phyloP scores from a whole-genome alignment of 2,888 invertebrate species.

The Pammene fasciana region DNA sequence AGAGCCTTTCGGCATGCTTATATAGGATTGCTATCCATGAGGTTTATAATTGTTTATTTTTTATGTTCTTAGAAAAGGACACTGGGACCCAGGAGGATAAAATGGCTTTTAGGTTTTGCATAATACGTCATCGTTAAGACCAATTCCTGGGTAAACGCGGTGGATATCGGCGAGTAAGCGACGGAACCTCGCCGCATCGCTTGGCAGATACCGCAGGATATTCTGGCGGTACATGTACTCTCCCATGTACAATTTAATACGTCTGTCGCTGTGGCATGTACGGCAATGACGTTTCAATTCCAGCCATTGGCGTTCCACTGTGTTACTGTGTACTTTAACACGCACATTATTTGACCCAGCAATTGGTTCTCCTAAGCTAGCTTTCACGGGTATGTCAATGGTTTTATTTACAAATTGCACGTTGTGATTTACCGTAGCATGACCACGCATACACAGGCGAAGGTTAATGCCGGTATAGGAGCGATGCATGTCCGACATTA shows the following conservation, averaged over 20 bases:
- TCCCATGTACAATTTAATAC: conserved; percentile 3
- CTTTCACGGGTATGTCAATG: background rate
- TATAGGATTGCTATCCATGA: no score
- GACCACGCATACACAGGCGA: conserved; percentile 1
- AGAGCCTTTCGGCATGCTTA: no score
- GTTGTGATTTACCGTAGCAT: conserved; percentile 14
- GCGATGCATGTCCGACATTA: conserved; percentile 6
- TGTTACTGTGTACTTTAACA: conserved; percentile 1
- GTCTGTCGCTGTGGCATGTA: background rate
- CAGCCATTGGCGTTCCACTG: conserved; percentile 4
- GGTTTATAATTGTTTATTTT: no score
- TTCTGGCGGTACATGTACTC: conserved; percentile 21
- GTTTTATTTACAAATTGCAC: background rate
- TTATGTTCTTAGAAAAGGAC: no score
- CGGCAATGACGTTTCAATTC: conserved; percentile 12
- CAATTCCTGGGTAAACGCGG: conserved; percentile 2
- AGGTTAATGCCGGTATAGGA: conserved; percentile 6
- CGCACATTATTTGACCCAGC: background rate
- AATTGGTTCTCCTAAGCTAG: background rate
- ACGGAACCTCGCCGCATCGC: conserved; percentile 3
- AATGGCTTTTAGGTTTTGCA: no score
- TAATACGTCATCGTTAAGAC: no score
- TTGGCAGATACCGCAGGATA: background rate
- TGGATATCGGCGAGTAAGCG: background rate
- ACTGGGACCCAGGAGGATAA: no score